Conservation (phyloP, 2,113 vertebrate genomes). For the Nyctereutes procyonoides region DNA sequence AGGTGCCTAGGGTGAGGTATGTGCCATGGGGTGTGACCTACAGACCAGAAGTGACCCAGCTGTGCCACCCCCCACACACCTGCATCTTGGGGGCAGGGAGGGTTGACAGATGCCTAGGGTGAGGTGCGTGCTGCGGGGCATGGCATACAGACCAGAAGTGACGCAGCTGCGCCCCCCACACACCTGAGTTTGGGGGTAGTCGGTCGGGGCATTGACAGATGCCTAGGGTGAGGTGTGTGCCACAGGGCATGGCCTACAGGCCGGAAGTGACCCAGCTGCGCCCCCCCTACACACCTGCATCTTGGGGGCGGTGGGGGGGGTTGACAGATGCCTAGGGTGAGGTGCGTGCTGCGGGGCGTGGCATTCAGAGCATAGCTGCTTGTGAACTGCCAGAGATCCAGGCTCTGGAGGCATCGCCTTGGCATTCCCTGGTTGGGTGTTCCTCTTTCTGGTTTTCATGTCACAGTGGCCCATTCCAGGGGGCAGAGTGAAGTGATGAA, state of each 20-base stretch:
- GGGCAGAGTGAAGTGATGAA: neutral
- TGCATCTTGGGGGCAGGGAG: too few relatives aligned
- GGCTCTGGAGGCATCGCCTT: constrained; percentile 24
- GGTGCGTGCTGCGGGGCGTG: accelerated
- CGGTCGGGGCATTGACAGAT: too few relatives aligned
- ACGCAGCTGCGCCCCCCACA: too few relatives aligned
- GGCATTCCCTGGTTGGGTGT: neutral
- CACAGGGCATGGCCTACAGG: too few relatives aligned
- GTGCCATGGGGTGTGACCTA: accelerated
- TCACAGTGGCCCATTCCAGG: constrained; percentile 20
- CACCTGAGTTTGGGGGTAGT: too few relatives aligned
- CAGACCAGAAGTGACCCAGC: neutral
- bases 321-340: neutral
- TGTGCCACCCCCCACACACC: too few relatives aligned
- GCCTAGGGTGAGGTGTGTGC: too few relatives aligned
- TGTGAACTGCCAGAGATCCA: neutral
- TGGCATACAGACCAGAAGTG: too few relatives aligned
- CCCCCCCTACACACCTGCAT: too few relatives aligned
- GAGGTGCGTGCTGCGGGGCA: too few relatives aligned
- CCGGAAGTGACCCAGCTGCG: too few relatives aligned
- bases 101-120: too few relatives aligned
- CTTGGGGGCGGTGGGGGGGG: neutral
- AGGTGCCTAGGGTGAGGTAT: neutral
- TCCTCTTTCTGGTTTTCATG: constrained; percentile 42
- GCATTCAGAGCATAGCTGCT: neutral